phyloP scores from a whole-genome alignment of 2,888 invertebrate genomes.

The Apodemia zela region DNA sequence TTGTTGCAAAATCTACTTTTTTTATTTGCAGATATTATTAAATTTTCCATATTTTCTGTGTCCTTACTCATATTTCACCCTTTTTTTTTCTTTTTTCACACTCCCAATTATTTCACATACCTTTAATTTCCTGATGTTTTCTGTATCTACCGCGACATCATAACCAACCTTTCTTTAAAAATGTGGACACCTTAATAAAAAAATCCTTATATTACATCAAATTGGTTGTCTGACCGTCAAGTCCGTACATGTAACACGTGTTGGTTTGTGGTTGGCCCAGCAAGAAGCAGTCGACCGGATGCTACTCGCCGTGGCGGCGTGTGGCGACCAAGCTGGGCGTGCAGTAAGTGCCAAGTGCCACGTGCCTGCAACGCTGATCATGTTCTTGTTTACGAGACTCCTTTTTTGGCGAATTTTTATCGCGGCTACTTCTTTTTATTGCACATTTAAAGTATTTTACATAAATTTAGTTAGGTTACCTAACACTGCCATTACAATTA shows the following conservation, averaged over 20 bases:
- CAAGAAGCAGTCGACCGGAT: constrained; percentile 85
- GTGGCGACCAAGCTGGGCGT: constrained; percentile 97
- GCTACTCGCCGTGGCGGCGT: constrained; percentile 95
- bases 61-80: too few species aligned
- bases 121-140: too few species aligned
- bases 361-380: constrained; percentile 26
- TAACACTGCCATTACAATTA: too few species aligned
- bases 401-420: constrained; percentile 30
- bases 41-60: too few species aligned
- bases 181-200: constrained; percentile 1
- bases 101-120: too few species aligned
- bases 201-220: background rate
- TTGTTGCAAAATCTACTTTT: too few species aligned
- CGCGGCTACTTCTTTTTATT: background rate
- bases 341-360: constrained; percentile 92
- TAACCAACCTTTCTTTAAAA: background rate
- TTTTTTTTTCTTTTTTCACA: too few species aligned
- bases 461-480: too few species aligned
- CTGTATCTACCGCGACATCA: too few species aligned
- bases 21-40: too few species aligned
- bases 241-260: constrained; percentile 21
- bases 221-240: constrained; percentile 20
- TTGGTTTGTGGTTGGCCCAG: constrained; percentile 59
- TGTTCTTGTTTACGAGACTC: constrained; percentile 13
- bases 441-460: background rate